A percentile compares a stretch with the other conserved stretches of the same genome.
These are phyloP conservation scores for Entelurus aequoreus DNA, from an alignment of 2,113 vertebrate genomes.

Conservation along the genomic window DNA sequence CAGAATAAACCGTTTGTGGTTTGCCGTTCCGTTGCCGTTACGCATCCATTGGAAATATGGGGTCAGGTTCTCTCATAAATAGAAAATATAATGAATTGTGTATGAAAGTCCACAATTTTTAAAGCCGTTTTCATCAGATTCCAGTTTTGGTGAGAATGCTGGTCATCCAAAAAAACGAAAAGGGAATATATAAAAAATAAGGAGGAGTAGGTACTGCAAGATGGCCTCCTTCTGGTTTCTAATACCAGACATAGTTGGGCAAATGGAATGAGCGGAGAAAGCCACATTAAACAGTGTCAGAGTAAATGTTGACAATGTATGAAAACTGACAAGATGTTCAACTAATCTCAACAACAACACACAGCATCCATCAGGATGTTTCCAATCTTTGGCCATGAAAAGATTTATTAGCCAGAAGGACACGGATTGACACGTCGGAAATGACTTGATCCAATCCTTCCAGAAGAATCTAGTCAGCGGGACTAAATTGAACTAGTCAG, in stretches of 20 bases:
- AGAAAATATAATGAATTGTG: slow-evolving; percentile 42
- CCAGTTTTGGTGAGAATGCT: slow-evolving; percentile 50
- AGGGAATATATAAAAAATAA: slow-evolving; percentile 53
- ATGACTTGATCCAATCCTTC: slow-evolving; percentile 42
- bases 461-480: slow-evolving; percentile 17
- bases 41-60: too few relatives aligned
- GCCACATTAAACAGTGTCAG: slow-evolving; percentile 62
- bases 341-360: slow-evolving; percentile 57
- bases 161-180: slow-evolving; percentile 62
- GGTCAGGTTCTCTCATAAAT: slow-evolving; percentile 55
- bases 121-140: slow-evolving; percentile 65
- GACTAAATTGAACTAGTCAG: slow-evolving; percentile 27
- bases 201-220: slow-evolving; percentile 48
- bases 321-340: slow-evolving; percentile 64
- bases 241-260: too few relatives aligned
- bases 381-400: slow-evolving; percentile 44
- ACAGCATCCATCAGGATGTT: slow-evolving; percentile 30
- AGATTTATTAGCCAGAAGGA: slow-evolving; percentile 58
- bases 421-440: slow-evolving; percentile 58
- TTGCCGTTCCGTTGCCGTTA: too few relatives aligned
- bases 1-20: too few relatives aligned
- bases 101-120: slow-evolving; percentile 55
- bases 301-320: slow-evolving; percentile 50
- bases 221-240: slow-evolving; percentile 12
- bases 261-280: slow-evolving; percentile 46